A percentile compares a stretch with the other conserved stretches of the same genome.
phyloP scores from a whole-genome alignment of 1,140 invertebrate genomes.

The Dinothrombium tinctorium region DNA sequence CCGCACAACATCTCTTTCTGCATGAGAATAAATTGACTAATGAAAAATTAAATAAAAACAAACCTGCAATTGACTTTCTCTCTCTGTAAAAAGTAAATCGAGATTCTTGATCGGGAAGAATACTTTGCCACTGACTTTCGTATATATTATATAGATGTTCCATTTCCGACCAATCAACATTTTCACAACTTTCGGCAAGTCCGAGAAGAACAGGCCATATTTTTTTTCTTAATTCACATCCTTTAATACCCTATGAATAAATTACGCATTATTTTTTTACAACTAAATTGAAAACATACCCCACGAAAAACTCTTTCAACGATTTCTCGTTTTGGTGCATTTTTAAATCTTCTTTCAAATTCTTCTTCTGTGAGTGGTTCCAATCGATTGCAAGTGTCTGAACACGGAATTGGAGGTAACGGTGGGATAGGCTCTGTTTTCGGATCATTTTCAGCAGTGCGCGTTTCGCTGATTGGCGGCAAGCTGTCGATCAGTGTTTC shows the following conservation, averaged over 20 bases:
- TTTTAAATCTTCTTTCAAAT: neutral
- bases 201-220: slow-evolving; percentile 11
- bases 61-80: slow-evolving; percentile 71
- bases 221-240: slow-evolving; percentile 1
- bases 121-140: slow-evolving; percentile 59
- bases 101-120: slow-evolving; percentile 58
- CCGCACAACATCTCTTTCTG: slow-evolving; percentile 89
- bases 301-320: slow-evolving; percentile 8
- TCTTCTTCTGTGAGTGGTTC: slow-evolving; percentile 6
- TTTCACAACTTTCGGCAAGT: slow-evolving; percentile 1
- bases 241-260: slow-evolving; percentile 6
- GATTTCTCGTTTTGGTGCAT: neutral
- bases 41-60: too few relatives aligned
- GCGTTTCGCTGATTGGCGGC: neutral
- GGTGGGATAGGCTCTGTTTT: slow-evolving; percentile 7
- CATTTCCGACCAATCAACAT: slow-evolving; percentile 6
- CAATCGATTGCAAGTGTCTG: slow-evolving; percentile 6
- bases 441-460: neutral
- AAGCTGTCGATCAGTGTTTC: neutral
- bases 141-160: slow-evolving; percentile 6
- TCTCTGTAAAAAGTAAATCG: slow-evolving; percentile 71
- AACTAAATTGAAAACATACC: slow-evolving; percentile 3
- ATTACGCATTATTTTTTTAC: neutral
- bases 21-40: slow-evolving; percentile 17
- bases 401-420: slow-evolving; percentile 9